Evolutionary conservation across 2,113 vertebrate genomes (phyloP), one percentile per base, ranked within the genome.

Genomic region (Heterotis niloticus): DNA sequence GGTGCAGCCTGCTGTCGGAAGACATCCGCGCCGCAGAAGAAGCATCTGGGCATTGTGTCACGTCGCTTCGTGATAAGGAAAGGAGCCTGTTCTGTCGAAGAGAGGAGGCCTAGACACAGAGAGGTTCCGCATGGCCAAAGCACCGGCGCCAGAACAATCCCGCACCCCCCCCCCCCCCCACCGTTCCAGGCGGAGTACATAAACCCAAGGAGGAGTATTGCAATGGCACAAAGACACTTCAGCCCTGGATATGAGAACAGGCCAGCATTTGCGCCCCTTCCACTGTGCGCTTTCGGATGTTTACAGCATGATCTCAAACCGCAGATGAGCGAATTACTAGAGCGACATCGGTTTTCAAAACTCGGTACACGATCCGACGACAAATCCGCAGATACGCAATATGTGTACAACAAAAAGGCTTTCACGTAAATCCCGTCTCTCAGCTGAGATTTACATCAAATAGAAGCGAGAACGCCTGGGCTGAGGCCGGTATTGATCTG

Each of bases 1-100:
- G 84, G 92, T 93, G 87, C 92, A 95, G 86, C 94, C 92, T 84
- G 94, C 95, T 91, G 93, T 94, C 88, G 93, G 94, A 90, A 94
- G 94, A 81, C 90, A 88, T 91, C 92, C 88, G 83, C 93, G 89
- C 85, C 90, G 88, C 85, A 94, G 90, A 90, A 90, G 90, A 88
- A 92, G 94, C 5, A 93, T 93, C 82, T 94, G 93, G 82, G 91
- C 93, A 88, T 94, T 89, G 80, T 89, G 92, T 85, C 88, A 88
- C 90, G 94, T 92, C 89, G 93, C 93, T 88, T 93, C 93, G 86
- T 89, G 89, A 90, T 92, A 92, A 91, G 94, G 92, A 87, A 95
- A 89, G 84, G 84, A 88, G 90, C 93, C 92, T 91, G 93, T 93
- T 89, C 94, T 90, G 91, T 95, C 93, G 91, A 93, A 76, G 26